Evolutionary conservation across 2,797 vertebrate genomes (phyloP), one percentile per base, ranked within the genome.

Genomic region (Rhabdophis nuchalis): DNA sequence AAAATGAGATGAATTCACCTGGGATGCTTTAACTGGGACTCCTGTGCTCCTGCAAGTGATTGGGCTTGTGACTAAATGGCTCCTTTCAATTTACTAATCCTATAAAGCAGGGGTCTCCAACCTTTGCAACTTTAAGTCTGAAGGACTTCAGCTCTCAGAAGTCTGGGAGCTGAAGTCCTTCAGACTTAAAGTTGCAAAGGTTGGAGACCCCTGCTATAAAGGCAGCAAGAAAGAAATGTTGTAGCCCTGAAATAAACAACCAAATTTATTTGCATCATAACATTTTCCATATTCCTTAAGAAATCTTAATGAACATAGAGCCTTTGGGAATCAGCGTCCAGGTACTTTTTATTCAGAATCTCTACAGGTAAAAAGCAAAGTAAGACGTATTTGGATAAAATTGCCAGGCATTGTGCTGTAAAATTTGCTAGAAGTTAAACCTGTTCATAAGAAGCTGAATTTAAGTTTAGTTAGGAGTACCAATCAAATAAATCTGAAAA

Each of bases 181-280:
- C n/a, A n/a, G n/a, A n/a, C n/a, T n/a, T n/a, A n/a, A n/a, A n/a
- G n/a, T n/a, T n/a, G n/a, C n/a, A n/a, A n/a, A n/a, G n/a, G n/a
- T n/a, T n/a, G n/a, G n/a, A n/a, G n/a, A n/a, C n/a, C n/a, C n/a
- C n/a, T n/a, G n/a, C 16, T 72, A 72, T 72, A 72, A 72, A 36
- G 68, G 68, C 68, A 72, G 32, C 68, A 72, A 3, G 16, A 72
- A 36, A 91, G 90, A 58, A 88, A 91, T 89, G 56, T 46, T 64
- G 92, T 92, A 82, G 68, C 64, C 93, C 86, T 89, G 92, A 94
- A 94, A 91, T 60, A 60, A 60, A 95, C 93, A 94, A 92, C 94
- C 94, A 94, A 93, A 85, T 92, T 94, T 90, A 94, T 96, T 94
- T 93, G 93, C 92, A 89, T 90, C 90, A 61, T 93, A 87, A 90